Conservation (phyloP, 2,113 vertebrate species). For the Takifugu flavidus region DNA sequence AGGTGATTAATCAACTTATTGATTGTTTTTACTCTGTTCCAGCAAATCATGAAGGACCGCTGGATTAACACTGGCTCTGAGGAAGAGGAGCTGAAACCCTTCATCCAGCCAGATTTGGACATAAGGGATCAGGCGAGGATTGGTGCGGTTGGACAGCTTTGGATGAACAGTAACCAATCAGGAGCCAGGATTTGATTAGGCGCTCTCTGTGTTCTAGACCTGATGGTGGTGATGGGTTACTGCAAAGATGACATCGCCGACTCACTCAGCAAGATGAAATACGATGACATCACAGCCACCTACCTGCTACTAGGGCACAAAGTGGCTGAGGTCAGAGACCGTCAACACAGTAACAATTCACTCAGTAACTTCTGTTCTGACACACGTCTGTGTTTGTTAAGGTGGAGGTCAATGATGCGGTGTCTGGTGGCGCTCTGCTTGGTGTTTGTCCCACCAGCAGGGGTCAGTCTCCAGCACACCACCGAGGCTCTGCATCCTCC, state of each 20-base stretch:
- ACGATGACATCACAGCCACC: constrained; percentile 48
- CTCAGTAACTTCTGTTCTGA: neutral
- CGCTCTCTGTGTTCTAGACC: constrained; percentile 17
- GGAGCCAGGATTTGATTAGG: neutral
- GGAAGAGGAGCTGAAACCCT: constrained; percentile 28
- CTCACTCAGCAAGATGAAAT: constrained; percentile 43
- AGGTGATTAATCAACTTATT: no score
- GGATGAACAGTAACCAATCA: neutral
- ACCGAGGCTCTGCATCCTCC: constrained; percentile 4
- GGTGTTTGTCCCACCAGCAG: constrained; percentile 16
- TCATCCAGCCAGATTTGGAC: constrained; percentile 33
- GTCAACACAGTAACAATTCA: constrained; percentile 1
- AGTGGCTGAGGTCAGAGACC: constrained; percentile 30
- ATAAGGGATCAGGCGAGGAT: constrained; percentile 37
- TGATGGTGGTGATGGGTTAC: constrained; percentile 47
- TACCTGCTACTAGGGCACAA: constrained; percentile 41
- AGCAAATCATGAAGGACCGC: constrained; percentile 54
- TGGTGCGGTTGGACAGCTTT: constrained; percentile 6
- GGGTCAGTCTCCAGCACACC: constrained; percentile 35
- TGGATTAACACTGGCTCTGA: constrained; percentile 39
- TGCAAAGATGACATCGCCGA: constrained; percentile 34
- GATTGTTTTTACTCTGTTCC: neutral
- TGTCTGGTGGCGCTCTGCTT: constrained; percentile 3
- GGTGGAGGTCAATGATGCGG: constrained; percentile 12
- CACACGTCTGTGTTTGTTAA: constrained; percentile 7